A percentile compares a stretch with the other conserved stretches of the same genome.
Evolutionary conservation across 30 jellyfish, hydroid and myxozoan genomes (phyloP).

Genomic region (Cassiopea andromeda): DNA sequence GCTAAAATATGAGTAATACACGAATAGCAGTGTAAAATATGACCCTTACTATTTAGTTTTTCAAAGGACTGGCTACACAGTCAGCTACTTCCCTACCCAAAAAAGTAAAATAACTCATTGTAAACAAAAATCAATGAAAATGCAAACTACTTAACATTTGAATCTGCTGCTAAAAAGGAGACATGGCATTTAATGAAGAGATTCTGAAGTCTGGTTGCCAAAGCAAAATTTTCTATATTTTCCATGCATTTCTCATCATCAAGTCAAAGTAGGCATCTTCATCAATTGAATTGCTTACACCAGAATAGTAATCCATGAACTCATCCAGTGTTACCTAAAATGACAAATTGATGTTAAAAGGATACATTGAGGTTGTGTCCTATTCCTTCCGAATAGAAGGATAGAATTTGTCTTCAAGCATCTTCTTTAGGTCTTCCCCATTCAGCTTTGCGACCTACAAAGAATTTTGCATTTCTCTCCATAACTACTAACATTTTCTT

Average conservation of each 20-base stretch:
- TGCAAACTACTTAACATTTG: neutral
- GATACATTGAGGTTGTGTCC: too few species aligned
- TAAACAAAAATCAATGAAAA: neutral
- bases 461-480: too few species aligned
- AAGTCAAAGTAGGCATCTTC: conserved; percentile 92
- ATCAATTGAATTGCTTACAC: conserved; percentile 91
- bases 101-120: neutral
- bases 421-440: too few species aligned
- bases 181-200: neutral
- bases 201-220: neutral
- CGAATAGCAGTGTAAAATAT: too few species aligned
- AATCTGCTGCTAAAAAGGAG: neutral
- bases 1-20: too few species aligned
- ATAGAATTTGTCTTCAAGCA: neutral
- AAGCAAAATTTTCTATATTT: conserved; percentile 11
- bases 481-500: too few species aligned
- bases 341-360: too few species aligned
- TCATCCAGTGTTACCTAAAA: conserved; percentile 88
- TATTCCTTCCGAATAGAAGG: too few species aligned
- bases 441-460: too few species aligned
- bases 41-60: neutral
- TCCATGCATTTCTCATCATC: conserved; percentile 96
- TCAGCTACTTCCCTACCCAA: neutral
- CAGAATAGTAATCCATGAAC: conserved; percentile 83
- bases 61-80: neutral